These are phyloP conservation scores for Chamaea fasciata DNA, from an alignment of 2,113 vertebrate species.

Conservation along the genomic window DNA sequence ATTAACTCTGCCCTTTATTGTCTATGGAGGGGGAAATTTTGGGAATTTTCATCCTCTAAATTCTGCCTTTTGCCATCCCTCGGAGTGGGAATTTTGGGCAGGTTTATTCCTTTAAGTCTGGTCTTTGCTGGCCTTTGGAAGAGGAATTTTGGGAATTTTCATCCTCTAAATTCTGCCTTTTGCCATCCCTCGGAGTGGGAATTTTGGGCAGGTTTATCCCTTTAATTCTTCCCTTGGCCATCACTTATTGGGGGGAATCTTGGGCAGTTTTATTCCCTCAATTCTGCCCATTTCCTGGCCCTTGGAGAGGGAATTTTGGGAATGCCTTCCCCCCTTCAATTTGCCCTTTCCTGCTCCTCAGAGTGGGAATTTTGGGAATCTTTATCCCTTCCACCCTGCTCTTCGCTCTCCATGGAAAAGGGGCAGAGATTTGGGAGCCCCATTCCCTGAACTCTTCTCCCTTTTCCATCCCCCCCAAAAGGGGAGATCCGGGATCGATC, in stretches of 20 bases:
- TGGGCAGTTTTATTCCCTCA: too few relatives aligned
- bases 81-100: too few relatives aligned
- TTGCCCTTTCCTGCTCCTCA: not conserved
- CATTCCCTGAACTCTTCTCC: not conserved
- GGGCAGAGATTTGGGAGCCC: not conserved
- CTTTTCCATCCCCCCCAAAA: not conserved
- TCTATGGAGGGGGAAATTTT: too few relatives aligned
- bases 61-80: too few relatives aligned
- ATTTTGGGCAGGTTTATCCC: rapidly evolving
- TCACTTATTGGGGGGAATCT: not conserved
- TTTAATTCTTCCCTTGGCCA: rapidly evolving
- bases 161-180: too few relatives aligned
- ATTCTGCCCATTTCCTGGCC: too few relatives aligned
- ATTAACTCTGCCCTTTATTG: too few relatives aligned
- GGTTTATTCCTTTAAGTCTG: not conserved
- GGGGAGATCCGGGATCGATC: too few relatives aligned
- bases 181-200: not conserved
- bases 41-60: too few relatives aligned
- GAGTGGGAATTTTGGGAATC: too few relatives aligned
- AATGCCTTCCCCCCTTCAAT: rapidly evolving
- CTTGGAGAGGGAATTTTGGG: not conserved
- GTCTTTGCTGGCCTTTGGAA: too few relatives aligned
- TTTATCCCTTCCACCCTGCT: too few relatives aligned
- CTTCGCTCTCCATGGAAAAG: not conserved
- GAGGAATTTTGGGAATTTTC: not conserved